These are phyloP conservation scores for Albula glossodonta DNA, from an alignment of 2,113 vertebrate species.

Conservation along the genomic window DNA sequence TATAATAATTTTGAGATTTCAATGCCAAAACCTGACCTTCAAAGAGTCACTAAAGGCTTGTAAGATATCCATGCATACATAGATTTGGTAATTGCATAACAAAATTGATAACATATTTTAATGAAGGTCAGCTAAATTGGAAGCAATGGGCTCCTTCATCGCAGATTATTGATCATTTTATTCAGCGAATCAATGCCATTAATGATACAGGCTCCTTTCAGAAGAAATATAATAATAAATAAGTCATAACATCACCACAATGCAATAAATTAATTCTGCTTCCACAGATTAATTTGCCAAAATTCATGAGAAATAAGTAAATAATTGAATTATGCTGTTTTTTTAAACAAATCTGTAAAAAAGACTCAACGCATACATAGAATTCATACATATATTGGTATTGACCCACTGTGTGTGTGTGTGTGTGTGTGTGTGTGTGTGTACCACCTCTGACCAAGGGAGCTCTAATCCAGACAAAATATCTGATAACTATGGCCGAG, in stretches of 20 bases:
- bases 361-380: no score
- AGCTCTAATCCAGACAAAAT: neutral
- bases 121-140: neutral
- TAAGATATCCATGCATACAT: neutral
- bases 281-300: neutral
- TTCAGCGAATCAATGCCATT: neutral
- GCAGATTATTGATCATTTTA: neutral
- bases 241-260: neutral
- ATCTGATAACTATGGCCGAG: neutral
- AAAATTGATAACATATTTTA: neutral
- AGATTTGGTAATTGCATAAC: neutral
- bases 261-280: neutral
- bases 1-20: constrained; percentile 10
- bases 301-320: no score
- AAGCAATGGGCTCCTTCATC: neutral
- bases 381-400: no score
- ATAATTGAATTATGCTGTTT: no score
- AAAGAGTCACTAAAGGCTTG: neutral
- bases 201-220: neutral
- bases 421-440: no score
- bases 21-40: constrained; percentile 7
- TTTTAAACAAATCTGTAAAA: no score
- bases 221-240: neutral
- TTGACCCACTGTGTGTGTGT: no score
- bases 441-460: no score